Evolutionary conservation across 2,888 invertebrate genomes (phyloP), one percentile per base, ranked within the genome.

Genomic region (Subacronicta megacephala): DNA sequence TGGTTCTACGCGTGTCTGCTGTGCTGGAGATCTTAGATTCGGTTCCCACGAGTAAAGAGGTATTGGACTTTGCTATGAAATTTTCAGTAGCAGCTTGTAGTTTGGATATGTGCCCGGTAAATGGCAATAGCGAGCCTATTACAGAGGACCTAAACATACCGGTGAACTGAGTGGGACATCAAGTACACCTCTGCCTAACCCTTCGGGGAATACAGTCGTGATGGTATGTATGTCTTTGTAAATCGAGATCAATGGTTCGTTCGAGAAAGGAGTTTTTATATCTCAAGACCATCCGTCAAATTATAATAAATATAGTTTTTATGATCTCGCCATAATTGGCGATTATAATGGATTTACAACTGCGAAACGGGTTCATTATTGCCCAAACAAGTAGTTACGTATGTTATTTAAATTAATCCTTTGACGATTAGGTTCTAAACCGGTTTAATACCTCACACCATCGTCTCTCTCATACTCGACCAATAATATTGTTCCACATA

Each of bases 401-500:
- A 35, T 57, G 51, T 33, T 55, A 57, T 52, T 56, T 42, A 43
- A 41, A 70, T 60, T 63, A 47, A 52, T 50, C 36, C 17, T 15
- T 12, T 7, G 26, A 44, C 41, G 50, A 66, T 64, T 56, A 41
- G 10, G 36, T 52, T 44, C 16, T 31, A 18, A 72, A 78, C 83
- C 58, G 53, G 82, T 80, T 74, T 45, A 12, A 17, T 35, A 9
- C 10, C 37, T 51, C 36, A 35, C 33, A 57, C 56, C 54, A 44
- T 69, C 50, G 33, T 47, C 13, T 36, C n/a, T 49, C 13, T 23
- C 12, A 38, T 10, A 35, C 17, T 49, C 40, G 38, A 54, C 76
- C 79, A 74, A 78, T 81, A 35, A 58, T 53, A 57, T 53, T 37
- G 53, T 54, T 55, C 60, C 76, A 75, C 72, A 70, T 60, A 44